Evolutionary conservation across 2,888 invertebrate genomes (phyloP), one percentile per base, ranked within the genome.

Genomic region (Archips crataeganus): DNA sequence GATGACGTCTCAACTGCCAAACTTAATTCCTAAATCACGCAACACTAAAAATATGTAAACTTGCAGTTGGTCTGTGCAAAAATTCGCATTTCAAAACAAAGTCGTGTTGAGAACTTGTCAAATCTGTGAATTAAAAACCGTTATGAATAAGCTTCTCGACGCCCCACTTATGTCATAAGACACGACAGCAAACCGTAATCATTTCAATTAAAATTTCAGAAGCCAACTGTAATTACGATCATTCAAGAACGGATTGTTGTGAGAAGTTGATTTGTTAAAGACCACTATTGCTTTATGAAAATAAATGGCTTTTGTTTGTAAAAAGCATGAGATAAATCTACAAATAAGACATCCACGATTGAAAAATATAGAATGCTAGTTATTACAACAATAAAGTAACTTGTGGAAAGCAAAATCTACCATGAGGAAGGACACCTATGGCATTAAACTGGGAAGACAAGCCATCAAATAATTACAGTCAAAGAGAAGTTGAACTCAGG

Each of bases 181-280:
- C 65, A 36, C 34, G n/a, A 51, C 49, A 51, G 11, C 59, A 60
- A 15, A 15, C 32, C 8, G 61, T 51, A 62, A 72, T 49, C 61
- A 61, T 47, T 54, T 51, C 45, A 72, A 67, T 67, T 54, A 66
- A 63, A n/a, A 54, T 72, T 72, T 67, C 61, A 67, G 62, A 67
- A 60, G 59, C 49, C 34, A 70, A 47, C 57, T 49, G 47, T 57
- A 67, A 62, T 67, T 57, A 47, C 47, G 15, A 51, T 34, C 36
- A 65, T 66, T 51, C 60, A 60, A 8, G 13, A 13, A 34, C 9
- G 54, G 23, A 10, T 23, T 13, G 65, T n/a, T 11, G 45, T 65
- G 23, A 32, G 10, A 13, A n/a, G 42, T 64, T 67, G 51, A 67
- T 62, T 54, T 13, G 15, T 36, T 57, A 67, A 45, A 32, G 8